Evolutionary conservation across 2,888 invertebrate genomes (phyloP).

Genomic region (Drosophila macrospina): DNA sequence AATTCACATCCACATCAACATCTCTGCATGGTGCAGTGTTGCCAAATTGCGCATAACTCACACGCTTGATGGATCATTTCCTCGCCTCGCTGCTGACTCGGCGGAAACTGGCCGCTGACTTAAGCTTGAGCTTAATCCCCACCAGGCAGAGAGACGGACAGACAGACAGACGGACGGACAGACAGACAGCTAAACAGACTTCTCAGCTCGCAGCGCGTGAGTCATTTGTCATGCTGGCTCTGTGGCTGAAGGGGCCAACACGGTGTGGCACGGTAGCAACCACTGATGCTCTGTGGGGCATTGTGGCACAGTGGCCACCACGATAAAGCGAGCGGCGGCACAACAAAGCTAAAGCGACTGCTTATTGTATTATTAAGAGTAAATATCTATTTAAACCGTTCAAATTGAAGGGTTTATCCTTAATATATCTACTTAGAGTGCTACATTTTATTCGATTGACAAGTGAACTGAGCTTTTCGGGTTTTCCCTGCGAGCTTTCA

Average conservation of each 20-base stretch:
- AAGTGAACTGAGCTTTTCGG: background rate
- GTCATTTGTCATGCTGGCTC: conserved; percentile 66
- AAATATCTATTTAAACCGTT: background rate
- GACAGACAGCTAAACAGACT: conserved; percentile 12
- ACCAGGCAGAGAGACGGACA: conserved; percentile 1
- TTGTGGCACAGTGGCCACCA: conserved; percentile 29
- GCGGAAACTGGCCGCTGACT: conserved; percentile 57
- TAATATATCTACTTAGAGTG: background rate
- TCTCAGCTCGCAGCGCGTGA: conserved; percentile 47
- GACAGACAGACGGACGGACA: background rate
- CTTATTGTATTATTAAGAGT: too few relatives aligned
- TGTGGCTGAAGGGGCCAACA: conserved; percentile 32
- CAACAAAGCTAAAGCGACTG: background rate
- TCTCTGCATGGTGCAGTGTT: conserved; percentile 25
- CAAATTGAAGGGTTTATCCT: background rate
- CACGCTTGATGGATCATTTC: conserved; percentile 73
- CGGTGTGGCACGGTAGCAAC: conserved; percentile 4
- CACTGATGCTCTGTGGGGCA: too few relatives aligned
- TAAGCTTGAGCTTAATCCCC: conserved; percentile 51
- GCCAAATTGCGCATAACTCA: conserved; percentile 69
- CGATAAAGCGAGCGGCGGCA: background rate
- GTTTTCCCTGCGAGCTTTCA: background rate
- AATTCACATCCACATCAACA: background rate
- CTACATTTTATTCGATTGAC: background rate
- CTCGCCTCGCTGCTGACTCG: conserved; percentile 53